Conservation (phyloP, 2,113 vertebrate species). For the Salvelinus sp. region DNA sequence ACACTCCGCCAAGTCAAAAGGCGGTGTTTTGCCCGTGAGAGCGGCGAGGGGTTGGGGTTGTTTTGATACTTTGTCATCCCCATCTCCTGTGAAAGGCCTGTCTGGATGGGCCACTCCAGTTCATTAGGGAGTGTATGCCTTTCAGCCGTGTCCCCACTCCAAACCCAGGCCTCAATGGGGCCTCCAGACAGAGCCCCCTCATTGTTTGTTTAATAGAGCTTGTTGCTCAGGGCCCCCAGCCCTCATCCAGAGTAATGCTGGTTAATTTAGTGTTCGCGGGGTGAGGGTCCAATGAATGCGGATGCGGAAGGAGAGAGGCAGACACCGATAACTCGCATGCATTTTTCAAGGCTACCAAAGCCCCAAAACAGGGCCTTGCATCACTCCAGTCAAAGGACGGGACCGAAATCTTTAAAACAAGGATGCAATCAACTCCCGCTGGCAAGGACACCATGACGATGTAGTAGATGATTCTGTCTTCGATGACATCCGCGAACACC, state of each 20-base stretch:
- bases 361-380: too few species aligned
- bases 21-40: conserved; percentile 71
- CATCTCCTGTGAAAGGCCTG: conserved; percentile 66
- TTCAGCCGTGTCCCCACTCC: conserved; percentile 68
- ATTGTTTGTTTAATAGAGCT: conserved; percentile 78
- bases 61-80: conserved; percentile 77
- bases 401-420: too few species aligned
- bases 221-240: conserved; percentile 51
- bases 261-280: conserved; percentile 48
- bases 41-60: conserved; percentile 68
- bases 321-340: too few species aligned
- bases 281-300: conserved; percentile 36
- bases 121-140: conserved; percentile 76
- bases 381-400: not conserved
- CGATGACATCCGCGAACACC: too few species aligned
- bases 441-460: too few species aligned
- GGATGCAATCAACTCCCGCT: too few species aligned
- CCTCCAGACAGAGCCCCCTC: conserved; percentile 55
- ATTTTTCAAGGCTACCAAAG: too few species aligned
- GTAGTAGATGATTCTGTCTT: too few species aligned
- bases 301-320: conserved; percentile 13
- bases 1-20: conserved; percentile 77
- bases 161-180: conserved; percentile 68
- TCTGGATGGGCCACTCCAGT: conserved; percentile 75
- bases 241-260: conserved; percentile 35